Evolutionary conservation across 2,888 invertebrate species (phyloP).

Genomic region (Cryptus viduatorius): DNA sequence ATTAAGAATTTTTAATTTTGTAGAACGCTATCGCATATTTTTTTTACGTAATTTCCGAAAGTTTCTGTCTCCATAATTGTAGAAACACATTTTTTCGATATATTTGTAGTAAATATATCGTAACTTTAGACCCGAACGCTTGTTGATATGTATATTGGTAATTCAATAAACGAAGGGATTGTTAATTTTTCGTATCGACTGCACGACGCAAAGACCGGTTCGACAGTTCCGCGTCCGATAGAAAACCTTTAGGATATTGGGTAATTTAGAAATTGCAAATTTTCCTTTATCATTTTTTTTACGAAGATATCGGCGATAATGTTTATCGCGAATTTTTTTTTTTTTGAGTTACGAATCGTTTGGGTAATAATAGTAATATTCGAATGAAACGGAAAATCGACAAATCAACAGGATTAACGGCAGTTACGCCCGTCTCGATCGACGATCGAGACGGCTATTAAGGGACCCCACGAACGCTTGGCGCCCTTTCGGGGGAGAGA

Average conservation of each 20-base stretch:
- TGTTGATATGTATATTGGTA: neutral
- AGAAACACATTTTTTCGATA: too few relatives aligned
- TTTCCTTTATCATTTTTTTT: slow-evolving; percentile 2
- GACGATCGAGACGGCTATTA: slow-evolving; percentile 59
- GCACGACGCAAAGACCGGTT: neutral
- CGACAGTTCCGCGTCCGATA: slow-evolving; percentile 16
- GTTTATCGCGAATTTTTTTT: slow-evolving; percentile 26
- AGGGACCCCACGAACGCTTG: slow-evolving; percentile 51
- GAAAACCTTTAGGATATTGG: slow-evolving; percentile 12
- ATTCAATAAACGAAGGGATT: neutral
- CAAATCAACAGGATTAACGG: slow-evolving; percentile 61
- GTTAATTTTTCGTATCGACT: neutral
- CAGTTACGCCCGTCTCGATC: slow-evolving; percentile 67
- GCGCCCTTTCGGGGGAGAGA: neutral
- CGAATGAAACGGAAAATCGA: slow-evolving; percentile 41
- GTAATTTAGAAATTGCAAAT: slow-evolving; percentile 29
- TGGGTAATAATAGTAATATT: neutral
- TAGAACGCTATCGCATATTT: too few relatives aligned
- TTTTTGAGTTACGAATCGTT: neutral
- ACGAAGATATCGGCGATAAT: slow-evolving; percentile 23
- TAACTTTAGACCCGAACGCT: neutral
- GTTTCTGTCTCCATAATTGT: too few relatives aligned
- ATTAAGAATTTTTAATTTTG: too few relatives aligned
- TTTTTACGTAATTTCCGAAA: too few relatives aligned
- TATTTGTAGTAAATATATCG: too few relatives aligned